Evolutionary conservation across 1,140 invertebrate genomes (phyloP), one percentile per base, ranked within the genome.

Genomic region (Psilanteris sp.): DNA sequence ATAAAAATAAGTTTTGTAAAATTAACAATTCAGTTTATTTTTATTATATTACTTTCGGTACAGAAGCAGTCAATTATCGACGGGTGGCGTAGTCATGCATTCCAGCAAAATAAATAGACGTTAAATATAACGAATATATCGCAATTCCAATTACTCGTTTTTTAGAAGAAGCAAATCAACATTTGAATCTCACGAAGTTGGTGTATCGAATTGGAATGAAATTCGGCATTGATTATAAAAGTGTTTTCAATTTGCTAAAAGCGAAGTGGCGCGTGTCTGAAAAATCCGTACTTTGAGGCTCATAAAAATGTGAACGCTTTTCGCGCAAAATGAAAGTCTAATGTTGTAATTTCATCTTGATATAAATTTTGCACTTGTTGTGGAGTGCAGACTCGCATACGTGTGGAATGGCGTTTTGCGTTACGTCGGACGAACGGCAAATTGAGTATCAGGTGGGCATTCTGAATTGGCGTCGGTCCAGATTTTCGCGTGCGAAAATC

Each of bases 311-410:
- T 36, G 48, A 64, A 16, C 37, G 11, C 18, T 50, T 59, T 52
- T 29, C 16, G 32, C n/a, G 36, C 44, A 41, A 61, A 74, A 66
- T 54, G 52, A 52, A 66, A 67, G 50, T 66, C 57, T 62, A 66
- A 44, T 70, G 62, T 62, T 48, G 48, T 55, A 54, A 75, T 64
- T 68, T 64, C 50, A 64, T 52, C 43, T 64, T 50, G 59, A 50
- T 71, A 70, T 62, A 77, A 77, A 70, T 70, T 55, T 76, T 64
- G 43, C 13, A 66, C 34, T 70, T 70, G 29, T 59, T 64, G 50
- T 57, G 39, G 8, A 29, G 26, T 13, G 24, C 16, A 31, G 15
- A 18, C 18, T 27, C 32, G 22, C 14, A 9, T 26, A 39, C 18
- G 16, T 48, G 44, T 31, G 26, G 18, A 59, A 29, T 50, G 41